Evolutionary conservation across 2,113 vertebrate species (phyloP).

Genomic region (Epinephelus lanceolatus): DNA sequence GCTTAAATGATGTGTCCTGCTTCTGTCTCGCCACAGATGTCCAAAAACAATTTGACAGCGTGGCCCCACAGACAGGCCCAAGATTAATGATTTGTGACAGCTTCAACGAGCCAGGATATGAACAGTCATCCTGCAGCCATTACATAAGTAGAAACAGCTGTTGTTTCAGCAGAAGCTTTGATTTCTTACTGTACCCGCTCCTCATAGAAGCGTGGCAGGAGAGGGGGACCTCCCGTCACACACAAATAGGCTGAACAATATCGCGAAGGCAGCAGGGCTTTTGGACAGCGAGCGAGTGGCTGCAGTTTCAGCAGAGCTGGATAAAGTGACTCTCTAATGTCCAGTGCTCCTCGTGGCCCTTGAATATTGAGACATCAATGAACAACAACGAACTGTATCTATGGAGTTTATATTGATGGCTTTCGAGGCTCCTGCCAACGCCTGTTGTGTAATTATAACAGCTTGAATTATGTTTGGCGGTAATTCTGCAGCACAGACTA

Average conservation of each 20-base stretch:
- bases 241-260: conserved; percentile 50
- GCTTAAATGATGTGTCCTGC: conserved; percentile 63
- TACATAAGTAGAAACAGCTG: conserved; percentile 87
- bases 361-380: conserved; percentile 50
- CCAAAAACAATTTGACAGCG: conserved; percentile 77
- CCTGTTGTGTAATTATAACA: conserved; percentile 78
- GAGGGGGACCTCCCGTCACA: conserved; percentile 53
- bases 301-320: conserved; percentile 37
- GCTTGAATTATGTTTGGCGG: conserved; percentile 76
- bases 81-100: conserved; percentile 86
- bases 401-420: conserved; percentile 60
- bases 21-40: conserved; percentile 59
- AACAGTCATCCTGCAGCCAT: conserved; percentile 84
- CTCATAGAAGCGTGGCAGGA: conserved; percentile 46
- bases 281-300: not conserved
- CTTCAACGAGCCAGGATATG: conserved; percentile 82
- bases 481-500: conserved; percentile 69
- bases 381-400: conserved; percentile 43
- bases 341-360: conserved; percentile 26
- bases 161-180: conserved; percentile 74
- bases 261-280: conserved; percentile 43
- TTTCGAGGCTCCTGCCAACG: conserved; percentile 62
- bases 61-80: conserved; percentile 75
- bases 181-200: conserved; percentile 68
- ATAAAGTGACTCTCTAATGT: conserved; percentile 27